Percentiles rank a stretch among this genome's conserved stretches.
phyloP scores from a whole-genome alignment of 2,888 invertebrate genomes.

The Temnothorax unifasciatus region DNA sequence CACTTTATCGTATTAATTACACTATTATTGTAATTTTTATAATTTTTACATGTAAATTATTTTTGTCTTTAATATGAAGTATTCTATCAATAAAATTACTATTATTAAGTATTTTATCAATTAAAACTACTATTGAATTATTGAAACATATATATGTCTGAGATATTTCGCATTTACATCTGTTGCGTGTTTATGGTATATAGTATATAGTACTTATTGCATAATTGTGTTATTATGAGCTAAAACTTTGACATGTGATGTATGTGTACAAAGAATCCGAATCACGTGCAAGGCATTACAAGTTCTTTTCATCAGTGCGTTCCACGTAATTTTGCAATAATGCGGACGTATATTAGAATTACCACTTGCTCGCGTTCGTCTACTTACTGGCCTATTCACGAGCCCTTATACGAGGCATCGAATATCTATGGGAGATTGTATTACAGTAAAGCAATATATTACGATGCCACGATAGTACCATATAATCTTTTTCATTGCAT shows the following conservation, averaged over 20 bases:
- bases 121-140: too few species aligned
- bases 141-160: too few species aligned
- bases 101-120: too few species aligned
- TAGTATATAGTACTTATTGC: not conserved
- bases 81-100: too few species aligned
- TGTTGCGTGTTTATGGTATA: not conserved
- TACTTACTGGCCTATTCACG: constrained; percentile 79
- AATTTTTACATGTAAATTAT: too few species aligned
- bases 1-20: too few species aligned
- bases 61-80: too few species aligned
- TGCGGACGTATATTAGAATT: constrained; percentile 76
- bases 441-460: constrained; percentile 75
- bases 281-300: constrained; percentile 41
- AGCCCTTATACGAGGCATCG: constrained; percentile 75
- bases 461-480: constrained; percentile 57
- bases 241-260: constrained; percentile 28
- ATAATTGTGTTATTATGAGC: not conserved
- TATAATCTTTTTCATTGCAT: constrained; percentile 28
- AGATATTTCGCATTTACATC: not conserved
- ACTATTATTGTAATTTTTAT: too few species aligned
- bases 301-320: constrained; percentile 52
- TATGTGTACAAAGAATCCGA: constrained; percentile 44
- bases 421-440: constrained; percentile 78
- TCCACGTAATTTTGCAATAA: constrained; percentile 65
- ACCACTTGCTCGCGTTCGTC: constrained; percentile 61